Evolutionary conservation across 2,797 vertebrate genomes (phyloP), one percentile per base, ranked within the genome.

Genomic region (Coregonus suidteri): DNA sequence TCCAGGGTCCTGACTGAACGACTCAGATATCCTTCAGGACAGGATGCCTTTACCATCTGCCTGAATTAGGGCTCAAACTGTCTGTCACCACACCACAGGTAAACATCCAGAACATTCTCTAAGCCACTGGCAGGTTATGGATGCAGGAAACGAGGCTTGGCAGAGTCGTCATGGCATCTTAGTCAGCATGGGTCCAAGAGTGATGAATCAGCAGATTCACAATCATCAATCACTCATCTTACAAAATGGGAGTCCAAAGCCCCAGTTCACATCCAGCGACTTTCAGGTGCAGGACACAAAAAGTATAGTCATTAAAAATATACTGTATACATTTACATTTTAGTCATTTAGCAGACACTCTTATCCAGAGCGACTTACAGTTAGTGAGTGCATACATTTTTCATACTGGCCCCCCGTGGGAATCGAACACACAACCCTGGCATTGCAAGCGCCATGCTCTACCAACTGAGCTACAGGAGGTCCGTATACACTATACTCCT

Each of bases 31-130:
- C 75, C 35, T 75, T 59, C 67, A 3, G 13, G 65, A 64, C 75
- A 13, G 47, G 72, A 69, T 66, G 62, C 11, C 47, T 82, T 79
- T 75, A 68, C 72, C 77, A 82, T 74, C 82, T 74, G 78, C n/a
- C n/a, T 18, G n/a, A 59, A 59, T 6, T 6, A 20, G 56, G 74
- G 69, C 66, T 15, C 74, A 62, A 75, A 72, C 59, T 54, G 5
- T 13, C 18, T 53, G 72, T 81, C 73, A 69, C 35, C 68, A 30
- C 77, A 13, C 56, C 56, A 6, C 56, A 62, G 56, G 18, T 18
- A 20, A 56, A 56, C 41, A 6, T 56, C 53, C 16, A 56, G 30
- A 54, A 13, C 20, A 6, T 67, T 11, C 52, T 69, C 70, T 37
- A n/a, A 71, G 30, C 25, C 62, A 74, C 82, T 65, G 68, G 31